A percentile compares a stretch with the other conserved stretches of the same genome.
Evolutionary conservation across 2,113 vertebrate species (phyloP).

Genomic region (Acinonyx jubatus): DNA sequence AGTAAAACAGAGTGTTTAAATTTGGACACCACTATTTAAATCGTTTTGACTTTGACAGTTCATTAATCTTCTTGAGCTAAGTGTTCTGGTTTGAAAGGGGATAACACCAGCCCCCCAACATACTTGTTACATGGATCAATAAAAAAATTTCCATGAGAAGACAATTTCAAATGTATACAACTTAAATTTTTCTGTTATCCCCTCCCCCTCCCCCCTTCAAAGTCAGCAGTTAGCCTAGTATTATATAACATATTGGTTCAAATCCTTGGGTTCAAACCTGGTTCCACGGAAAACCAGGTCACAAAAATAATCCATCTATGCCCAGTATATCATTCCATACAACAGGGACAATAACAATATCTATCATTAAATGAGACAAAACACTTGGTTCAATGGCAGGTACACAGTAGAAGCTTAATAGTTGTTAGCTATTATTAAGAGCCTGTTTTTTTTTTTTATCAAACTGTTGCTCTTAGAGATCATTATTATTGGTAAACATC

Average conservation of each 20-base stretch:
- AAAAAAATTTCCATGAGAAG: not conserved
- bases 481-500: not conserved
- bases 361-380: not conserved
- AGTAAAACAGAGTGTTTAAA: not conserved
- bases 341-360: not conserved
- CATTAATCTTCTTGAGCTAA: not conserved
- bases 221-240: not conserved
- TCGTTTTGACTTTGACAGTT: not conserved
- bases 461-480: not conserved
- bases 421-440: not conserved
- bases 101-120: not conserved
- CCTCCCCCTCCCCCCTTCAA: accelerated
- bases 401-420: not conserved
- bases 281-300: not conserved
- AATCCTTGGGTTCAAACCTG: not conserved
- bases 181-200: not conserved
- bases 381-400: not conserved
- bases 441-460: not conserved
- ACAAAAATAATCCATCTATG: not conserved
- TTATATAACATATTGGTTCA: not conserved
- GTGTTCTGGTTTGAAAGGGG: not conserved
- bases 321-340: not conserved
- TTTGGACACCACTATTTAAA: not conserved
- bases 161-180: conserved; percentile 21
- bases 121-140: not conserved